These are phyloP conservation scores for Oasisia sp. DNA, from an alignment of 2,888 invertebrate species.

Conservation along the genomic window DNA sequence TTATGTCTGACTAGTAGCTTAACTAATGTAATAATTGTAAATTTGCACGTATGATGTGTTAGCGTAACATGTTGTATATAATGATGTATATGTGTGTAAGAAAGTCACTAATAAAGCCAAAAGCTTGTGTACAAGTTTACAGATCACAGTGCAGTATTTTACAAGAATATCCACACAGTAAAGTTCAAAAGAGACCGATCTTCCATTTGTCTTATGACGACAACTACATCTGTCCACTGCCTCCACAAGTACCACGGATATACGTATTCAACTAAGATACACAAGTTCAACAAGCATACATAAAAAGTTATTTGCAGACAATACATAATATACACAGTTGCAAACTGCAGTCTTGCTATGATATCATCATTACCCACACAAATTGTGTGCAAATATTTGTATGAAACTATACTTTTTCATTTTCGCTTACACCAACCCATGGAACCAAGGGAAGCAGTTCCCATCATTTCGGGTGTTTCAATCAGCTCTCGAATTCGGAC, in stretches of 20 bases:
- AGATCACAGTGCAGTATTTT: neutral
- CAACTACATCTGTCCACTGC: neutral
- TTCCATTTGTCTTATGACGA: neutral
- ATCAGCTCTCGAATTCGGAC: too few relatives aligned
- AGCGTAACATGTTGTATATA: constrained; percentile 8
- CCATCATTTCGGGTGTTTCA: too few relatives aligned
- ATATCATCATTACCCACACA: too few relatives aligned
- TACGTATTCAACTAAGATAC: too few relatives aligned
- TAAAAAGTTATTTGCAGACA: too few relatives aligned
- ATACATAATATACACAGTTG: too few relatives aligned
- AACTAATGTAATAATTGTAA: neutral
- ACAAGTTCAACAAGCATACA: too few relatives aligned
- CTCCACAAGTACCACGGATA: neutral
- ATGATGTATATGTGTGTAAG: neutral
- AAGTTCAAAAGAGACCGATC: neutral
- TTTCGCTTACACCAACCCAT: too few relatives aligned
- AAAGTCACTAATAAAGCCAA: constrained; percentile 13
- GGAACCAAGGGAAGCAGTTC: too few relatives aligned
- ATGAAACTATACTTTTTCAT: too few relatives aligned
- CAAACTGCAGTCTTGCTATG: too few relatives aligned
- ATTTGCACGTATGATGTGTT: neutral
- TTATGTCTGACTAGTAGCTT: constrained; percentile 9
- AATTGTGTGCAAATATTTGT: too few relatives aligned
- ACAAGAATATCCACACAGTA: neutral
- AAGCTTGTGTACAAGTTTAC: neutral